Conservation (phyloP, 2,797 vertebrate genomes). For the Australoheros facetus region DNA sequence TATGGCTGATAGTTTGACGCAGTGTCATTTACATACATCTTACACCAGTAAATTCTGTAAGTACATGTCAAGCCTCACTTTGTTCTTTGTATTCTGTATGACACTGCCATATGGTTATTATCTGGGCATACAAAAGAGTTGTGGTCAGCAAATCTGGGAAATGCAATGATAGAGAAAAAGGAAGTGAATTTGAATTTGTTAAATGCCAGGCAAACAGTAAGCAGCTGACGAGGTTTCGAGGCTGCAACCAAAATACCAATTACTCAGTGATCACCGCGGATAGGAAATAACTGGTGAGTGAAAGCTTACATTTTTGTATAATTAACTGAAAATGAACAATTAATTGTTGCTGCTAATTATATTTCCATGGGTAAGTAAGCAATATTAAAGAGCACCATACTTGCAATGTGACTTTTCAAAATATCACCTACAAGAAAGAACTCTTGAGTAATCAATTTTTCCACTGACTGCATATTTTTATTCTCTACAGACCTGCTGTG, state of each 20-base stretch:
- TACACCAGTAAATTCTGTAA: constrained; percentile 1
- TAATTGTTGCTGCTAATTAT: not conserved
- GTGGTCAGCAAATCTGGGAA: not conserved
- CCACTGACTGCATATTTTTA: not conserved
- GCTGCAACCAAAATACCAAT: not conserved
- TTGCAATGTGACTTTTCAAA: not conserved
- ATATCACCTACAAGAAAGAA: constrained; percentile 1
- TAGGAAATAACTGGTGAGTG: not conserved
- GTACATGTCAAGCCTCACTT: constrained; percentile 14
- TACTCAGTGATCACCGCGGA: not conserved
- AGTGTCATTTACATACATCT: constrained; percentile 14
- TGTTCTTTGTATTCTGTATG: constrained; percentile 6
- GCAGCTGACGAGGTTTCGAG: not conserved
- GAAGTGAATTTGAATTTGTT: not conserved
- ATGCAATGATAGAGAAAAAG: not conserved
- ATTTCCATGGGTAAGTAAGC: not conserved
- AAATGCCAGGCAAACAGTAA: not conserved
- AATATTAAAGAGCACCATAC: not conserved
- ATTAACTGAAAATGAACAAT: constrained; percentile 5
- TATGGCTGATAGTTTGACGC: constrained; percentile 12
- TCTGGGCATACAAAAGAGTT: not conserved
- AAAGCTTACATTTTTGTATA: not conserved
- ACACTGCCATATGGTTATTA: not conserved
- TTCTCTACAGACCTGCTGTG: not conserved
- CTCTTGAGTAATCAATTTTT: not conserved